phyloP scores from a whole-genome alignment of 1,140 invertebrate genomes.

The Neodiprion pinetum region DNA sequence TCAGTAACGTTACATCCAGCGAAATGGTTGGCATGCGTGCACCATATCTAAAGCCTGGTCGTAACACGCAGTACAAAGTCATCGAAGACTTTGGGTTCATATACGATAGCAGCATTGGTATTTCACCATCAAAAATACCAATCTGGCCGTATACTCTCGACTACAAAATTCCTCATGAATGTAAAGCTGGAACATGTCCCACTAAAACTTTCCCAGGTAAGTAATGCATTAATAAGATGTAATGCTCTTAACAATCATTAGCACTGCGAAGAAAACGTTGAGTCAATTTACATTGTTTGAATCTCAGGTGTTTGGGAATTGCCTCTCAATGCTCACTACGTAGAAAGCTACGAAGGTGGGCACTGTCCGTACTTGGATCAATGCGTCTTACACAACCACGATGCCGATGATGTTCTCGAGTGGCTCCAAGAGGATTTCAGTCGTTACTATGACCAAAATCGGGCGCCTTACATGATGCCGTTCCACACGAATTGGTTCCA shows the following conservation, averaged over 20 bases:
- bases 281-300: not conserved
- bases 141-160: slow-evolving; percentile 95
- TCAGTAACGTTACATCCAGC: slow-evolving; percentile 80
- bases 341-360: slow-evolving; percentile 87
- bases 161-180: slow-evolving; percentile 90
- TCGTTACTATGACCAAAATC: slow-evolving; percentile 84
- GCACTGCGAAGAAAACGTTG: slow-evolving; percentile 20
- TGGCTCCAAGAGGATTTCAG: slow-evolving; percentile 93
- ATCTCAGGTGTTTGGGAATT: slow-evolving; percentile 89
- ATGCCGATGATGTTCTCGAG: slow-evolving; percentile 85
- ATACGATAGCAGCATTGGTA: slow-evolving; percentile 90
- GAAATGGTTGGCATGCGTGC: slow-evolving; percentile 89
- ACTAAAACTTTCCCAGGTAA: slow-evolving; percentile 87
- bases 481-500: slow-evolving; percentile 97
- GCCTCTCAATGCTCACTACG: slow-evolving; percentile 91
- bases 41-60: slow-evolving; percentile 88
- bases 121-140: slow-evolving; percentile 81
- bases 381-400: slow-evolving; percentile 90
- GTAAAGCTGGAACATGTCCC: slow-evolving; percentile 90
- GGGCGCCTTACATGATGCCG: slow-evolving; percentile 92
- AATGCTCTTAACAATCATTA: slow-evolving; percentile 2
- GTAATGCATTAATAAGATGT: slow-evolving; percentile 25
- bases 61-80: slow-evolving; percentile 92
- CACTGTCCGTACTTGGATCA: slow-evolving; percentile 93
- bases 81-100: slow-evolving; percentile 91